Evolutionary conservation across 35 echinoderm and acorn worm species (phyloP).

Genomic region (Holothuria glaberrima): DNA sequence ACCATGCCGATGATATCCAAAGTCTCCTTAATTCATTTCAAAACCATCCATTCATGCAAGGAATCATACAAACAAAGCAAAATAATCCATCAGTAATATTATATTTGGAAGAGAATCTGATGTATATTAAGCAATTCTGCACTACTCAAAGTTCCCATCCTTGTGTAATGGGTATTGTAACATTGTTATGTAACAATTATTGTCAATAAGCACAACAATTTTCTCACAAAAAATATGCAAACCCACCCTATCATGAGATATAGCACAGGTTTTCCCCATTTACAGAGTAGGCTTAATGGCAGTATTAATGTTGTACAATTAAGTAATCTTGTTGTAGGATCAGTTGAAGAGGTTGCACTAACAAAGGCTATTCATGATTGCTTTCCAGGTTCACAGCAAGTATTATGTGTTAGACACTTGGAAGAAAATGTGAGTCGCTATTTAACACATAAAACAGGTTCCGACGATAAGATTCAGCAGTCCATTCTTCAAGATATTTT

Average conservation of each 20-base stretch:
- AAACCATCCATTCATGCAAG: constrained; percentile 32
- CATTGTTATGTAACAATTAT: constrained; percentile 35
- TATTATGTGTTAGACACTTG: constrained; percentile 7
- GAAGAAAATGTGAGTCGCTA: constrained; percentile 39
- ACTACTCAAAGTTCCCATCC: neutral
- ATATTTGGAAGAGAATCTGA: constrained; percentile 30
- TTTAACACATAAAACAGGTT: constrained; percentile 17
- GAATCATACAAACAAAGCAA: constrained; percentile 44
- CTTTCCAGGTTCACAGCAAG: constrained; percentile 12
- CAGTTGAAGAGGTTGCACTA: constrained; percentile 56
- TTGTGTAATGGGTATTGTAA: constrained; percentile 36
- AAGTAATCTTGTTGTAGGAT: constrained; percentile 25
- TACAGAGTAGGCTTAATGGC: constrained; percentile 27
- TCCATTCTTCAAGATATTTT: neutral
- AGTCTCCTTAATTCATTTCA: constrained; percentile 13
- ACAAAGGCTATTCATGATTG: constrained; percentile 46
- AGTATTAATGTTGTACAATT: constrained; percentile 4
- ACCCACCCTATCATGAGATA: constrained; percentile 5
- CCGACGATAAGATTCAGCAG: neutral
- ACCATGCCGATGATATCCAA: constrained; percentile 48
- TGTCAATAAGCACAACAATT: constrained; percentile 45
- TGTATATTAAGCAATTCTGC: constrained; percentile 39
- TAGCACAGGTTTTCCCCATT: constrained; percentile 59
- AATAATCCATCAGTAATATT: constrained; percentile 21
- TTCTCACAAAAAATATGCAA: constrained; percentile 6